Evolutionary conservation across 2,888 invertebrate genomes (phyloP).

Genomic region (Macropis europaea): DNA sequence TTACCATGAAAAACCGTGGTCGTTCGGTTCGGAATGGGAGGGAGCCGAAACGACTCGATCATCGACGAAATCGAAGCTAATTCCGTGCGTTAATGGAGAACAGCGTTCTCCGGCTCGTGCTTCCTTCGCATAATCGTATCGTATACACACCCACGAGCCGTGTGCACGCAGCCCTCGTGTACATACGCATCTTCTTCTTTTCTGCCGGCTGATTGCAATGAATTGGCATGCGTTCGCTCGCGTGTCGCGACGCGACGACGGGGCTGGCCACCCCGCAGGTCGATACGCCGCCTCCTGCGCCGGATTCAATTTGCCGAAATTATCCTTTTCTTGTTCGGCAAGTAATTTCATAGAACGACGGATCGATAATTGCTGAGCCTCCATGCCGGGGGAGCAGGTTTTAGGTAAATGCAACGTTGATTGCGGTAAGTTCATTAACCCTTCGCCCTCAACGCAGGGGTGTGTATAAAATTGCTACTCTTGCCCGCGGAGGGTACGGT

Average conservation of each 20-base stretch:
- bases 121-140: constrained; percentile 34
- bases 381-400: constrained; percentile 20
- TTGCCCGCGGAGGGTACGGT: not conserved
- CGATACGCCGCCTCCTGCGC: constrained; percentile 30
- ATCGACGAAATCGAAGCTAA: constrained; percentile 47
- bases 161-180: too few species aligned
- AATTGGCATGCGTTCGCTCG: constrained; percentile 69
- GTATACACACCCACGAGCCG: constrained; percentile 26
- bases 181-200: too few species aligned
- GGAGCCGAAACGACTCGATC: constrained; percentile 12
- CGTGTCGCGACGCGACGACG: constrained; percentile 49
- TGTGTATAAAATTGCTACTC: constrained; percentile 42
- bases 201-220: constrained; percentile 75
- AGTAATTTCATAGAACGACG: constrained; percentile 50
- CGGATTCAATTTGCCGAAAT: constrained; percentile 52
- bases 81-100: constrained; percentile 45
- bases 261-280: constrained; percentile 10
- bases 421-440: constrained; percentile 50
- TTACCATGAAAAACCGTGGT: not conserved
- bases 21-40: not conserved
- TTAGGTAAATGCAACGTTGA: constrained; percentile 48
- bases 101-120: constrained; percentile 16
- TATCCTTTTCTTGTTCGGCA: constrained; percentile 53
- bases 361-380: constrained; percentile 45
- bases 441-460: constrained; percentile 4